These are phyloP conservation scores for Sterrhoptilus dennistouni DNA, from an alignment of 2,113 vertebrate genomes.

Conservation along the genomic window DNA sequence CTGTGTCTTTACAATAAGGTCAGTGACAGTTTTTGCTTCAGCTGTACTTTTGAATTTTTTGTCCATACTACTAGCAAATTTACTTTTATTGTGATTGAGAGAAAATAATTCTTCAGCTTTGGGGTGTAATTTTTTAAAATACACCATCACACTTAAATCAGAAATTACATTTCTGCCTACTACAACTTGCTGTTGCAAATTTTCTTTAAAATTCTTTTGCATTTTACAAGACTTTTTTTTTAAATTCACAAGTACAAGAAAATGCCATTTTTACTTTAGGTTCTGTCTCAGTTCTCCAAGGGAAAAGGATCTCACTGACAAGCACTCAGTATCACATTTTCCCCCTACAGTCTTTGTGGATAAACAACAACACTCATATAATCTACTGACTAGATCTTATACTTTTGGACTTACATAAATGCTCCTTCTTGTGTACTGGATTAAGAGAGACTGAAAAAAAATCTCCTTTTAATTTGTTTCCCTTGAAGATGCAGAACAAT, in stretches of 20 bases:
- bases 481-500: slow-evolving; percentile 11
- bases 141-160: background rate
- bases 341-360: background rate
- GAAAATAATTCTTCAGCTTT: background rate
- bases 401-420: slow-evolving; percentile 26
- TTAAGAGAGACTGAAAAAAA: background rate
- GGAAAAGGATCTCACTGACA: slow-evolving; percentile 3
- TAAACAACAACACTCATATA: background rate
- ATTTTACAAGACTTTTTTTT: background rate
- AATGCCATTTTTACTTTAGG: background rate
- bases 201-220: background rate
- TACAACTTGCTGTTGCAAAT: background rate
- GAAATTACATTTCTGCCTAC: background rate
- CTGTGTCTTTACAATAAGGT: background rate
- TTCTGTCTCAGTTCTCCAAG: background rate
- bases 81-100: background rate
- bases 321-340: background rate
- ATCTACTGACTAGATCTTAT: slow-evolving; percentile 14
- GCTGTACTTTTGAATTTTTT: background rate
- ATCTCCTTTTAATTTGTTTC: background rate
- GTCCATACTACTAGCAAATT: background rate
- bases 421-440: slow-evolving; percentile 18
- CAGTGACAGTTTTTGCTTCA: background rate
- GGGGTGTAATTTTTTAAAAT: background rate
- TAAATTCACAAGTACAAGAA: background rate